Percentiles rank a stretch among this genome's conserved stretches.
These are phyloP conservation scores for Balearica regulorum DNA, from an alignment of 2,797 vertebrate genomes.

Conservation along the genomic window DNA sequence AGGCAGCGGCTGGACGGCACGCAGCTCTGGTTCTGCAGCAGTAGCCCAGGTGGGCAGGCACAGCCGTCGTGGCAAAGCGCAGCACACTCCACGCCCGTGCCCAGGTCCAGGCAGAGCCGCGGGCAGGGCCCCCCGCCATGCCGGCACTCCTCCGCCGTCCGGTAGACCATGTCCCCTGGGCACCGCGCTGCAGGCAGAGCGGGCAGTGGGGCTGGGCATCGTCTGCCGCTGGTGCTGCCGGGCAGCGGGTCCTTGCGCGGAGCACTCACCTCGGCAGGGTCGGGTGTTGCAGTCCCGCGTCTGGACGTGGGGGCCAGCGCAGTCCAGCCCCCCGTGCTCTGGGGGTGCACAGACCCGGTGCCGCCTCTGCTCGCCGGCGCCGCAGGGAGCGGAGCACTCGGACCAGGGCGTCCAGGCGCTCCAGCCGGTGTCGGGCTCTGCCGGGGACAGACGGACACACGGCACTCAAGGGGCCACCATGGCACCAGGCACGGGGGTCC, in stretches of 20 bases:
- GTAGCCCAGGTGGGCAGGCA: conserved; percentile 79
- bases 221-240: not conserved
- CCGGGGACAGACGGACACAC: no score
- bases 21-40: conserved; percentile 82
- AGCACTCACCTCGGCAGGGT: conserved; percentile 78
- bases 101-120: conserved; percentile 81
- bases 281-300: conserved; percentile 84
- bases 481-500: not conserved
- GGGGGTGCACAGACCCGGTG: conserved; percentile 75
- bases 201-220: not conserved
- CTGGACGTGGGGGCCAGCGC: conserved; percentile 83
- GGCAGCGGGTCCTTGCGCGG: not conserved
- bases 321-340: conserved; percentile 55
- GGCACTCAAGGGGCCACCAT: not conserved
- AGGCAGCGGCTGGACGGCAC: conserved; percentile 74
- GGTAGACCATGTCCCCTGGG: conserved; percentile 77
- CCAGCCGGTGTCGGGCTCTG: conserved; percentile 63
- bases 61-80: conserved; percentile 82
- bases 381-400: conserved; percentile 80
- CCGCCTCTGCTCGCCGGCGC: conserved; percentile 82
- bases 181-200: conserved; percentile 73
- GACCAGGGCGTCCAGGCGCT: conserved; percentile 83
- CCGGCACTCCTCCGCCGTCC: conserved; percentile 75
- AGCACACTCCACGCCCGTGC: conserved; percentile 78
- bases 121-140: conserved; percentile 78